Percentiles rank a stretch among this genome's conserved stretches.
Evolutionary conservation across 2,797 vertebrate genomes (phyloP).

Genomic region (Phataginus tricuspis): DNA sequence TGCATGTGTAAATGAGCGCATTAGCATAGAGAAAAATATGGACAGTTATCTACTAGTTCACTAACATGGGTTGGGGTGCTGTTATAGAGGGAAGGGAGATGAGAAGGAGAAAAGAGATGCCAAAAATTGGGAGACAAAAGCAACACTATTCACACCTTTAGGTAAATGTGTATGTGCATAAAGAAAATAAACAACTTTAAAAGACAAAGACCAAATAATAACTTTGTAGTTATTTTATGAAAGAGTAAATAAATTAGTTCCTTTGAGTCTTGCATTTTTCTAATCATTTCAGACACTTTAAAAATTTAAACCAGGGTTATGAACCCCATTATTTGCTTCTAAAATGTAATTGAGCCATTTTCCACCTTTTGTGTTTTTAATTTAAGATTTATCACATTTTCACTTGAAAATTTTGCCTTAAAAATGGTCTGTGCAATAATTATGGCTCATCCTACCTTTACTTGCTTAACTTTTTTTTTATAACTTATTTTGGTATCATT

Average conservation of each 20-base stretch:
- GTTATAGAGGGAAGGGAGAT: not conserved
- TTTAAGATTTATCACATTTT: constrained; percentile 14
- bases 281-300: not conserved
- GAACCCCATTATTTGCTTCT: not conserved
- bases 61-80: not conserved
- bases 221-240: not conserved
- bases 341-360: not conserved
- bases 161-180: not conserved
- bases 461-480: not conserved
- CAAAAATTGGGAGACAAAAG: not conserved
- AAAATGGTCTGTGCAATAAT: not conserved
- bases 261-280: not conserved
- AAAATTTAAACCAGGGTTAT: not conserved
- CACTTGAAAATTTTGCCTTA: not conserved
- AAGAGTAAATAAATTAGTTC: not conserved
- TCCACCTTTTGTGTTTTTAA: not conserved
- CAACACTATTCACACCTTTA: not conserved
- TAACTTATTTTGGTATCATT: too few species aligned
- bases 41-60: not conserved
- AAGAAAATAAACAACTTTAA: not conserved
- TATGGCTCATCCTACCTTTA: not conserved
- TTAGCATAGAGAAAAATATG: not conserved
- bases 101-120: not conserved
- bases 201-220: not conserved
- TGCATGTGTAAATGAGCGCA: not conserved